Percentiles rank a stretch among this genome's conserved stretches.
Conservation (phyloP, 2,888 invertebrate species). For the Hofmannophila pseudospretella region DNA sequence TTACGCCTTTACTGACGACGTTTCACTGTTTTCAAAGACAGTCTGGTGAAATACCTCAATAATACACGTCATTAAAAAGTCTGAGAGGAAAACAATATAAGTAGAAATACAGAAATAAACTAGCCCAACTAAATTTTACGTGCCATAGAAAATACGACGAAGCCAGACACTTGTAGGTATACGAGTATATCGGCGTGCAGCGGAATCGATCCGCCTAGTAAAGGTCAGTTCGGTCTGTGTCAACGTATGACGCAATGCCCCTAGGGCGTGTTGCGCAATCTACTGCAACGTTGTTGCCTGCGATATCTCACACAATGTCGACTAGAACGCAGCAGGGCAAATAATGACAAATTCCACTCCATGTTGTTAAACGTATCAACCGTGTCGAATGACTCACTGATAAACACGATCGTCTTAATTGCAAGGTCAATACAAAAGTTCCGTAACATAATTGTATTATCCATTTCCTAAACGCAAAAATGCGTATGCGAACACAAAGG, state of each 20-base stretch:
- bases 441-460: conserved; percentile 1
- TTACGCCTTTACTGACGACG: too few species aligned
- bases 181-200: conserved; percentile 20
- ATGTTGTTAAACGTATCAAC: conserved; percentile 3
- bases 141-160: background rate
- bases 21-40: too few species aligned
- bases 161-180: background rate
- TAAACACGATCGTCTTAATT: background rate
- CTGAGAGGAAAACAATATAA: background rate
- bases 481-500: conserved; percentile 37
- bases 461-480: conserved; percentile 12
- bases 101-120: background rate
- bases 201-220: conserved; percentile 58
- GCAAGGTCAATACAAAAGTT: conserved; percentile 9
- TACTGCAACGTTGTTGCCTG: conserved; percentile 29
- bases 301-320: background rate
- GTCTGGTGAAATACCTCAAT: too few species aligned
- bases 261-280: conserved; percentile 63
- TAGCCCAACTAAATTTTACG: too few species aligned
- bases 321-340: background rate
- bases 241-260: conserved; percentile 61
- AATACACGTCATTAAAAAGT: background rate
- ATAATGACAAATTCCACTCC: conserved; percentile 8
- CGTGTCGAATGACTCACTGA: conserved; percentile 8
- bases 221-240: conserved; percentile 58